phyloP scores from a whole-genome alignment of 2,888 invertebrate species.

The Nudaria mundana region DNA sequence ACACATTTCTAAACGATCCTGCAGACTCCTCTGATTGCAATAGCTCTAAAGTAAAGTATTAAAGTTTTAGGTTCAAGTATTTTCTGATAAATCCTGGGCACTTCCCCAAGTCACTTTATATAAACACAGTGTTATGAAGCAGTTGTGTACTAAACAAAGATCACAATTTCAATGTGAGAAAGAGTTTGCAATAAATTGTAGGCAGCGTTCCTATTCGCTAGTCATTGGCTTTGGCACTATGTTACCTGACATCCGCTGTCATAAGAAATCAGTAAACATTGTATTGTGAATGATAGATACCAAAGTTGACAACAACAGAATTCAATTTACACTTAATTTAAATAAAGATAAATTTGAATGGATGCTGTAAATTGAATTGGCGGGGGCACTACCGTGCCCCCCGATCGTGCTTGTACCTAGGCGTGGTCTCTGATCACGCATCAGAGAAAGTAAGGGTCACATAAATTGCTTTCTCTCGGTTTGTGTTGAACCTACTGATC shows the following conservation, averaged over 20 bases:
- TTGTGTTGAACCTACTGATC: constrained; percentile 50
- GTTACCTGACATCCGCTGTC: not conserved
- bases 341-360: not conserved
- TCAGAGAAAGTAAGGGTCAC: constrained; percentile 71
- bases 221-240: constrained; percentile 6
- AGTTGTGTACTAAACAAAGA: constrained; percentile 1
- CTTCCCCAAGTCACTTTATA: no score
- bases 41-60: no score
- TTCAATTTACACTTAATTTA: not conserved
- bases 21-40: no score
- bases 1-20: no score
- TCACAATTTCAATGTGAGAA: constrained; percentile 5
- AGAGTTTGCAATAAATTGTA: constrained; percentile 7
- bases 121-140: constrained; percentile 11
- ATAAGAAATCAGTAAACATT: not conserved
- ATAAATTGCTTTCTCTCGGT: constrained; percentile 60
- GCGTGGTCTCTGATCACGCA: constrained; percentile 40
- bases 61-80: no score
- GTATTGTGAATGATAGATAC: no score
- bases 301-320: not conserved
- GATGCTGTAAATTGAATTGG: constrained; percentile 14
- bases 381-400: no score
- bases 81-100: no score
- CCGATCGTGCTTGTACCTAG: no score
- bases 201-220: not conserved